Evolutionary conservation across 2,888 invertebrate genomes (phyloP).

Genomic region (Xestia c-nigrum): DNA sequence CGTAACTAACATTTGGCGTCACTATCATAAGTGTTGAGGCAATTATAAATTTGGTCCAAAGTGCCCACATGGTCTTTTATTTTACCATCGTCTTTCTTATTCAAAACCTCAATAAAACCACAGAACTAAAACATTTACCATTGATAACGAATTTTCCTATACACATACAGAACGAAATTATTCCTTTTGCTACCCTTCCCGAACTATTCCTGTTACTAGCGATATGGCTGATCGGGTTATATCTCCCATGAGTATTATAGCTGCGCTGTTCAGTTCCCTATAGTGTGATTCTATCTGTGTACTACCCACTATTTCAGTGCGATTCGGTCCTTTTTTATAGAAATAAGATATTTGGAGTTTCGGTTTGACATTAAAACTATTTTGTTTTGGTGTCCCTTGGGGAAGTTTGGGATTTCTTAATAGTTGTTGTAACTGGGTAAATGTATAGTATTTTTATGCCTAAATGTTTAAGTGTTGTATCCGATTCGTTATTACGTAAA

Average conservation of each 20-base stretch:
- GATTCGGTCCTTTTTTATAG: conserved; percentile 52
- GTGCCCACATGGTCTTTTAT: background rate
- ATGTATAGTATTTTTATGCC: background rate
- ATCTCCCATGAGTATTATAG: conserved; percentile 58
- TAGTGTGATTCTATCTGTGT: conserved; percentile 59
- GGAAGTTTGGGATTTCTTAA: background rate
- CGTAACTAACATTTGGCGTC: too few species aligned
- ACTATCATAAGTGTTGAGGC: too few species aligned
- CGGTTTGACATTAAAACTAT: conserved; percentile 48
- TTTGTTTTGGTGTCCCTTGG: conserved; percentile 5
- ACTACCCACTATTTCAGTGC: conserved; percentile 48
- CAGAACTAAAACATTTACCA: conserved; percentile 54
- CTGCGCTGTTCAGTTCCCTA: conserved; percentile 48
- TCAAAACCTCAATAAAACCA: conserved; percentile 8
- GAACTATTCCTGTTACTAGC: conserved; percentile 61
- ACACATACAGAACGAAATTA: conserved; percentile 54
- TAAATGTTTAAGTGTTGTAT: background rate
- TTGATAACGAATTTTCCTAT: conserved; percentile 48
- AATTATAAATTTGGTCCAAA: too few species aligned
- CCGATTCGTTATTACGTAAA: background rate
- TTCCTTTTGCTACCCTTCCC: conserved; percentile 55
- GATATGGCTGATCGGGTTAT: conserved; percentile 63
- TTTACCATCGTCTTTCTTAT: background rate
- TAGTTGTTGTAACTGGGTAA: background rate
- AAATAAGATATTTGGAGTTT: conserved; percentile 33